These are phyloP conservation scores for Rhadinocentrus ornatus DNA, from an alignment of 2,797 vertebrate species.

Conservation along the genomic window DNA sequence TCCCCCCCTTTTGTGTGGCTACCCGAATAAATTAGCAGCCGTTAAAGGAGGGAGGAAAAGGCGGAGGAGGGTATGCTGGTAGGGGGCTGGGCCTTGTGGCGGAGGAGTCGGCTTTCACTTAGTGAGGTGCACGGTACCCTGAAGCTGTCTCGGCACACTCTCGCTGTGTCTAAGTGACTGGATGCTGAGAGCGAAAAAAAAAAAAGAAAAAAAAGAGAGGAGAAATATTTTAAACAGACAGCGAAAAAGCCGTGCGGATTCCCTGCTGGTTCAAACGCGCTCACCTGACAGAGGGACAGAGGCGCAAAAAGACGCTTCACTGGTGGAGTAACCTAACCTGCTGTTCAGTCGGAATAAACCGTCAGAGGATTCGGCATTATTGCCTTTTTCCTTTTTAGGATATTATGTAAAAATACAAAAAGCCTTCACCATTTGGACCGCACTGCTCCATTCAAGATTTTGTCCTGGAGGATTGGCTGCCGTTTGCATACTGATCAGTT, in stretches of 20 bases:
- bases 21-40: constrained; percentile 84
- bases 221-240: constrained; percentile 50
- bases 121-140: constrained; percentile 72
- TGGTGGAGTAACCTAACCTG: constrained; percentile 37
- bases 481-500: constrained; percentile 79
- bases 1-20: constrained; percentile 77
- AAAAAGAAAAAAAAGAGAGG: too few species aligned
- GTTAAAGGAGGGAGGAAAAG: constrained; percentile 44
- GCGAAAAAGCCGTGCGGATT: constrained; percentile 22
- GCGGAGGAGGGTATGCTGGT: constrained; percentile 28
- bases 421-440: constrained; percentile 37
- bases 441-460: constrained; percentile 64
- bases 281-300: constrained; percentile 65
- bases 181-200: constrained; percentile 77
- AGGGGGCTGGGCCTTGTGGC: constrained; percentile 76
- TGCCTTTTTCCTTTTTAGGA: constrained; percentile 57
- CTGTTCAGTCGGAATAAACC: constrained; percentile 25
- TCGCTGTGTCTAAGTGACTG: constrained; percentile 55
- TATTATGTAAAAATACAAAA: constrained; percentile 60
- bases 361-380: constrained; percentile 36
- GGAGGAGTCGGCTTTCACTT: constrained; percentile 79
- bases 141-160: constrained; percentile 52
- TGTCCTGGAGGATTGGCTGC: constrained; percentile 57
- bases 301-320: constrained; percentile 32
- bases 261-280: constrained; percentile 60